Evolutionary conservation across 2,888 invertebrate species (phyloP).

Genomic region (Cynaeus angustus): DNA sequence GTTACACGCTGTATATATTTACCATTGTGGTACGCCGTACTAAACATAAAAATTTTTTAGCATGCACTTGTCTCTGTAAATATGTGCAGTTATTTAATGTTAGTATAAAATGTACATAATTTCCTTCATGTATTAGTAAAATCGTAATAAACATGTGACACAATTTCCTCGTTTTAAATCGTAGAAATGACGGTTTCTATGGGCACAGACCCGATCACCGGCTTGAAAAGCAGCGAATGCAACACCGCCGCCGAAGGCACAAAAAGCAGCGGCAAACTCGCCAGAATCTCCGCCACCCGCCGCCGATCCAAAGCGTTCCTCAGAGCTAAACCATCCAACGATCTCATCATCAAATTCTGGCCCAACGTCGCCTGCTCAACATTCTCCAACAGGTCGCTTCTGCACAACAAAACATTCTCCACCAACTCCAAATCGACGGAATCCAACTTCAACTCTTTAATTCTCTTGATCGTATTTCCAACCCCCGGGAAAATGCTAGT

Average conservation of each 20-base stretch:
- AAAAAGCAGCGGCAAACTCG: slow-evolving; percentile 64
- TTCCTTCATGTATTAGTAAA: slow-evolving; percentile 33
- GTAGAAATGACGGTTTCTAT: slow-evolving; percentile 71
- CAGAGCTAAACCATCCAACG: slow-evolving; percentile 57
- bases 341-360: slow-evolving; percentile 54
- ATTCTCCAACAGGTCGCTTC: slow-evolving; percentile 65
- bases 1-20: slow-evolving; percentile 21
- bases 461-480: slow-evolving; percentile 55
- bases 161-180: slow-evolving; percentile 60
- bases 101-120: slow-evolving; percentile 42
- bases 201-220: slow-evolving; percentile 69
- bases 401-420: slow-evolving; percentile 67
- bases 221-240: slow-evolving; percentile 67
- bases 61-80: slow-evolving; percentile 35
- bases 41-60: slow-evolving; percentile 24
- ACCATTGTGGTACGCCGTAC: slow-evolving; percentile 18
- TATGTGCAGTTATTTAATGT: slow-evolving; percentile 39
- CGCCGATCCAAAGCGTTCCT: slow-evolving; percentile 57
- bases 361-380: slow-evolving; percentile 58
- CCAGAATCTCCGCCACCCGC: slow-evolving; percentile 62
- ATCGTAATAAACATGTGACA: slow-evolving; percentile 45
- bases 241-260: slow-evolving; percentile 62
- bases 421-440: slow-evolving; percentile 61
- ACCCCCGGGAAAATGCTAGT: slow-evolving; percentile 66
- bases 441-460: slow-evolving; percentile 62